phyloP scores from a whole-genome alignment of 2,113 vertebrate species.

The Thomomys bottae region DNA sequence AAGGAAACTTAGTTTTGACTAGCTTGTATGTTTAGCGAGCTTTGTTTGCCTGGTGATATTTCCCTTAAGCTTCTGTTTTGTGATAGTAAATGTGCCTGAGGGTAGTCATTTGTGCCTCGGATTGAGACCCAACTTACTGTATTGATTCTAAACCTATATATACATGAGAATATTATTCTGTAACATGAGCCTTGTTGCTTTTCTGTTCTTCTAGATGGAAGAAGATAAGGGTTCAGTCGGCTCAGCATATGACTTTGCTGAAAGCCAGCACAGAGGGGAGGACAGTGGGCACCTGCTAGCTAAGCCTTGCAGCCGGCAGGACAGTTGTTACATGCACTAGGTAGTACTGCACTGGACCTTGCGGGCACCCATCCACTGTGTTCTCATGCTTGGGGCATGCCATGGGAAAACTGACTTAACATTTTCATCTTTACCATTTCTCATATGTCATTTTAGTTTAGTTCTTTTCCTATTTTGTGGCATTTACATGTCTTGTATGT shows the following conservation, averaged over 20 bases:
- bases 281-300: slow-evolving; percentile 98
- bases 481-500: slow-evolving; percentile 64
- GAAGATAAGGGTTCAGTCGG: slow-evolving; percentile 97
- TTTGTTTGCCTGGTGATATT: neutral
- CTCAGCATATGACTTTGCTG: slow-evolving; percentile 99
- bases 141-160: slow-evolving; percentile 67
- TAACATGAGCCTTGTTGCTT: slow-evolving; percentile 88
- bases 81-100: slow-evolving; percentile 45
- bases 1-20: slow-evolving; percentile 25
- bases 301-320: slow-evolving; percentile 90
- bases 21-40: neutral
- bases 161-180: slow-evolving; percentile 68
- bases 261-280: slow-evolving; percentile 97
- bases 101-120: slow-evolving; percentile 55
- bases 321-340: slow-evolving; percentile 92
- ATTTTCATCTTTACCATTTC: slow-evolving; percentile 44
- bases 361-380: slow-evolving; percentile 67
- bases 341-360: slow-evolving; percentile 90
- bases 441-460: slow-evolving; percentile 64
- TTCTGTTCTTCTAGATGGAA: slow-evolving; percentile 99
- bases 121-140: slow-evolving; percentile 66
- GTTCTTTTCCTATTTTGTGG: slow-evolving; percentile 71
- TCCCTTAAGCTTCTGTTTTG: neutral
- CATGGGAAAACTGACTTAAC: slow-evolving; percentile 54
- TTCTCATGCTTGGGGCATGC: slow-evolving; percentile 64